phyloP scores from a whole-genome alignment of 2,113 vertebrate species.

The Ranitomeya imitator region DNA sequence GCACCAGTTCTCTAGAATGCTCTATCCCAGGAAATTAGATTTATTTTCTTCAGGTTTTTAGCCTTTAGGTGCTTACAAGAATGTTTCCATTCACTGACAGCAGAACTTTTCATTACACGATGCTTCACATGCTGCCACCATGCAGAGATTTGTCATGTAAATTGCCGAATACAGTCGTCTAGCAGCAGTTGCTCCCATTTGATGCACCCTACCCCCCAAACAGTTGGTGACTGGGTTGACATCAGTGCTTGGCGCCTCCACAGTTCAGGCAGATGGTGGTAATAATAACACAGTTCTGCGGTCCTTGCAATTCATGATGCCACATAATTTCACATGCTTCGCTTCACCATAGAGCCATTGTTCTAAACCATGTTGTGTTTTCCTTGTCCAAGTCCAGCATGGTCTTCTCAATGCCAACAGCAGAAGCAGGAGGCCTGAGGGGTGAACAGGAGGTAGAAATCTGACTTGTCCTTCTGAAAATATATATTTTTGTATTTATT shows the following conservation, averaged over 20 bases:
- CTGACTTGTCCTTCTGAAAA: background rate
- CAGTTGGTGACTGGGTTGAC: conserved; percentile 50
- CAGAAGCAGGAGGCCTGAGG: background rate
- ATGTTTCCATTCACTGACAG: background rate
- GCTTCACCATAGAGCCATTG: background rate
- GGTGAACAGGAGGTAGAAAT: background rate
- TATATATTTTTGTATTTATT: too few relatives aligned
- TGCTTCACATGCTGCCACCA: too few relatives aligned
- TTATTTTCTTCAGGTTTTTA: too few relatives aligned
- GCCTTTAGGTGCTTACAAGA: too few relatives aligned
- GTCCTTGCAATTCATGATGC: background rate
- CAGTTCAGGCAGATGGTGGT: conserved; percentile 58
- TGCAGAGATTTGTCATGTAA: background rate
- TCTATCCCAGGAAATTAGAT: too few relatives aligned
- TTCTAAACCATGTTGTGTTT: background rate
- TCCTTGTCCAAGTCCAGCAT: background rate
- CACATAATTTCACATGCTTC: background rate
- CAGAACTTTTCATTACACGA: too few relatives aligned
- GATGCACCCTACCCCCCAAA: background rate
- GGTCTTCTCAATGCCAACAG: background rate
- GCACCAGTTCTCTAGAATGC: too few relatives aligned
- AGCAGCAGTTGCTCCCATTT: background rate
- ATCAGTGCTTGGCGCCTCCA: conserved; percentile 40
- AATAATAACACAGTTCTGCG: conserved; percentile 2
- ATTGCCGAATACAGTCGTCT: background rate